Conservation (phyloP, 2,797 vertebrate genomes). For the Simalia tracyae region DNA sequence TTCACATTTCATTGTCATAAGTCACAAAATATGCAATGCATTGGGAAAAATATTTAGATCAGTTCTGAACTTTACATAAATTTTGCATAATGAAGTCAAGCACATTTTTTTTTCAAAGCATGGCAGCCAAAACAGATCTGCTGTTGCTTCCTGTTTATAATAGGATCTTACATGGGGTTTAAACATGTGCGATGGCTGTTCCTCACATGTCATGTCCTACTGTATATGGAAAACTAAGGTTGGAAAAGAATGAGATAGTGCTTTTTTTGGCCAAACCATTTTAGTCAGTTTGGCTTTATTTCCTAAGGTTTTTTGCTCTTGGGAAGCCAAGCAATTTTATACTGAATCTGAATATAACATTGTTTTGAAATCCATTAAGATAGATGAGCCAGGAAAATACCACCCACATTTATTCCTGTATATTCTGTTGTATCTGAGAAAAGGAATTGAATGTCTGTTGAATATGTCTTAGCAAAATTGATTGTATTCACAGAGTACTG, state of each 20-base stretch:
- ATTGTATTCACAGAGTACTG: background rate
- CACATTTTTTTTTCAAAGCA: background rate
- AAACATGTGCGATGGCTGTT: background rate
- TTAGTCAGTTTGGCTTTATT: background rate
- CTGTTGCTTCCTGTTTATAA: background rate
- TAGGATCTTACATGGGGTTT: background rate
- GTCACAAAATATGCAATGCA: background rate
- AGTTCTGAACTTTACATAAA: background rate
- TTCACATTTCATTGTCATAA: background rate
- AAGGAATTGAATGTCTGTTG: background rate
- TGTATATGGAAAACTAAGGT: background rate
- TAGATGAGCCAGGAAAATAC: background rate
- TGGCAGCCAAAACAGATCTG: background rate
- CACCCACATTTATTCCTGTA: conserved; percentile 9
- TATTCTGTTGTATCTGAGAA: conserved; percentile 5
- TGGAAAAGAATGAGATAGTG: background rate
- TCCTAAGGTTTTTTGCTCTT: background rate
- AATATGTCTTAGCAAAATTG: background rate
- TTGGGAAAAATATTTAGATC: background rate
- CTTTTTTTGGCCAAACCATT: background rate
- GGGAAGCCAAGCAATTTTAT: background rate
- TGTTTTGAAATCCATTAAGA: conserved; percentile 21
- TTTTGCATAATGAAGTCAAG: background rate
- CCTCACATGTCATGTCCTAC: background rate
- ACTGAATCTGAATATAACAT: background rate